Base-by-base conservation (phyloP, 2,113 vertebrate genomes). In the Willisornis vidua region DNA sequence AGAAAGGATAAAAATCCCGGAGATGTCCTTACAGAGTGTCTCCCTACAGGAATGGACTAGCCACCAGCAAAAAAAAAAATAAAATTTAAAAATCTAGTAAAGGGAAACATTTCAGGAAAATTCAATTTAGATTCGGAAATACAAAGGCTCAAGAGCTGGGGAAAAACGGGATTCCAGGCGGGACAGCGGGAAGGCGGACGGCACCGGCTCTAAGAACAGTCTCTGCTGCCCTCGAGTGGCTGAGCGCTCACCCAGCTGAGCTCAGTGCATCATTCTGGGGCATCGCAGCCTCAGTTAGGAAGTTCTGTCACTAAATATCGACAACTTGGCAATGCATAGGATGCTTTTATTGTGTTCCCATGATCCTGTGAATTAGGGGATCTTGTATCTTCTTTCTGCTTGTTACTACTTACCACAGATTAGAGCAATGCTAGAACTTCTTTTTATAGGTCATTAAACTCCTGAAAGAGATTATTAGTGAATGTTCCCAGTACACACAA, bases 161-260 rank as follows among this genome's bases (percentile, higher is more conserved):
- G 2, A 15, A 29, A 59, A 39, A 17, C 2, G 18, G 45, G 33
- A 14, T 12, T 18, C 13, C 46, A 3, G 66, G 46, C 14, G 66
- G 52, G 28, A 6, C 3, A 19, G 37, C 39, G 20, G 59, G 23
- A 9, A 14, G 10, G 33, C 57, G 23, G n/a, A 10, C 55, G 8
- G 35, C 55, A 0, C 14, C 12, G 5, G 31, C 46, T 89, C 72
- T 39, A 74, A 35, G 28, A 61, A 7, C 96, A 82, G 97, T 97
- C 97, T 97, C 92, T 97, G 97, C 92, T 82, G 97, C 95, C 26
- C 95, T 94, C 97, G 74, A 35, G 95, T 67, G 96, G 76, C 29
- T 1, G 3, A 14, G 23, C 19, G 2, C 17, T n/a, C 71, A 19
- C 33, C 13, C 24, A n/a, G 49, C 73, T 11, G 29, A 14, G 55